Evolutionary conservation across 2,113 vertebrate species (phyloP).

Genomic region (Microcebus jonahi): DNA sequence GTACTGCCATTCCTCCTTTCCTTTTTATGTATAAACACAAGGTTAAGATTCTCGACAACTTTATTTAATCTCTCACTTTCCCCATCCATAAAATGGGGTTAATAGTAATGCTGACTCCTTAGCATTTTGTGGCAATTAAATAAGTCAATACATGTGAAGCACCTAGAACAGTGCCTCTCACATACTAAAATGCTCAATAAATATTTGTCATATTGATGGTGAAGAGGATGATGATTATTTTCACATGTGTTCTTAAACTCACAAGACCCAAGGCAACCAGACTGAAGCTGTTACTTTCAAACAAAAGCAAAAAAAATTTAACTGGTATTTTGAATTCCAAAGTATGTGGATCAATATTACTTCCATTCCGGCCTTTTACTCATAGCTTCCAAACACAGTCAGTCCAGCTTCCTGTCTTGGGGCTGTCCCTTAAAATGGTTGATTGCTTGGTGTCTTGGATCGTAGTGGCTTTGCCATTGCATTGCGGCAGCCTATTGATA

Average conservation of each 20-base stretch:
- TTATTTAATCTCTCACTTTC: background rate
- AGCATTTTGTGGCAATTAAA: background rate
- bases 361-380: background rate
- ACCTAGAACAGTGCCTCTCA: background rate
- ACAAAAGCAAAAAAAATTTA: background rate
- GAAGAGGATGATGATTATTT: background rate
- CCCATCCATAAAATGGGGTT: background rate
- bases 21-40: background rate
- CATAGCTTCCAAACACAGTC: background rate
- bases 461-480: background rate
- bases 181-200: background rate
- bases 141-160: background rate
- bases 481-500: background rate
- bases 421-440: background rate
- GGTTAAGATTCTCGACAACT: background rate
- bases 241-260: background rate
- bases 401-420: background rate
- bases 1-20: background rate
- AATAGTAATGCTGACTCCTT: background rate
- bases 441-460: background rate
- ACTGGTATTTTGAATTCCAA: background rate
- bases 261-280: background rate
- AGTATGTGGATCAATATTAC: background rate
- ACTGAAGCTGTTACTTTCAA: constrained; percentile 34
- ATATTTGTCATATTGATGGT: background rate